Evolutionary conservation across 2,797 vertebrate species (phyloP), one percentile per base, ranked within the genome.

Genomic region (Propithecus perrieri): DNA sequence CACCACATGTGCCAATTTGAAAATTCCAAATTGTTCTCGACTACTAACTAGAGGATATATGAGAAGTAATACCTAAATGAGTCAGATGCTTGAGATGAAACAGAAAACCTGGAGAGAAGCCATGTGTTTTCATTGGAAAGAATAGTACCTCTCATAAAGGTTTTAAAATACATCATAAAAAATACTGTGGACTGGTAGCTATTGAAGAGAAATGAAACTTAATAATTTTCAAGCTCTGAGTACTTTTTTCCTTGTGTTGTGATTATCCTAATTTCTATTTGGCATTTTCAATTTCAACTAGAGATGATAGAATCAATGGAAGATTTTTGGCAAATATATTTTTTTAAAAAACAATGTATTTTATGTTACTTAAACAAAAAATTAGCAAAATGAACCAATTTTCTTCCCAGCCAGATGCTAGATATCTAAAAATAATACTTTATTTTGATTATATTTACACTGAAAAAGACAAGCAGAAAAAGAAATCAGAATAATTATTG

Each of bases 261-360:
- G 94, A 89, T 94, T 86, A 88, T 81, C 5, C 15, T 57, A 84
- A 84, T 94, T 94, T 89, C 57, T 96, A 11, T 80, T 92, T 96
- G 69, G 38, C 24, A 46, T 65, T 97, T 97, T 96, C 13, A 75
- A 1, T 96, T 94, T 97, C 57, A 86, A n/a, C 7, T 80, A 50
- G 30, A 74, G 65, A n/a, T 76, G 38, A 75, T 57, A 81, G 13
- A 94, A 59, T 93, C 80, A 95, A n/a, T 65, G 14, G 12, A 71
- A 90, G n/a, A 84, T 33, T 76, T 89, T 92, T 46, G 26, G 35
- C 41, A 93, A 95, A 88, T 59, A 1, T 59, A n/a, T 55, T 35
- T 55, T 26, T 50, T 53, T 55, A 14, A 59, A 50, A 57, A 43
- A 13, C 13, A 57, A 30, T 38, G 26, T 5, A 17, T 85, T 93